Percentiles rank a stretch among this genome's conserved stretches.
These are phyloP conservation scores for Marmota flaviventris DNA, from an alignment of 2,113 vertebrate species.

Conservation along the genomic window DNA sequence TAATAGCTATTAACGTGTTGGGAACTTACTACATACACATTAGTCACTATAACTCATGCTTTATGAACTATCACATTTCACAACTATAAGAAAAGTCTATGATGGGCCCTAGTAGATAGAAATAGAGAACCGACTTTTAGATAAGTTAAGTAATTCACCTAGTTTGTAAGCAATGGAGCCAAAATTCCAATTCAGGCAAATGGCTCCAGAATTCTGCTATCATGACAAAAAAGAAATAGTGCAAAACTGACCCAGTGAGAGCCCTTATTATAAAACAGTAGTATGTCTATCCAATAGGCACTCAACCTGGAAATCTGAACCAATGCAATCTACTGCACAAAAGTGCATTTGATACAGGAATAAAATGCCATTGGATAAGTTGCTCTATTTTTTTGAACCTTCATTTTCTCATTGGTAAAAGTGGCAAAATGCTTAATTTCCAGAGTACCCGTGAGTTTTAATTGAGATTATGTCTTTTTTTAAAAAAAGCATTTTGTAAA, in stretches of 20 bases:
- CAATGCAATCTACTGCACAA: background rate
- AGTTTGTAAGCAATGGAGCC: background rate
- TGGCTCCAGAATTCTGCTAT: background rate
- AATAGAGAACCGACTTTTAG: conserved; percentile 14
- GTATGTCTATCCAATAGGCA: background rate
- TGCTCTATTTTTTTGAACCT: background rate
- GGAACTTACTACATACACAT: background rate
- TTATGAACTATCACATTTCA: background rate
- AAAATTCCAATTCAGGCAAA: conserved; percentile 26
- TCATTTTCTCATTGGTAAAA: background rate
- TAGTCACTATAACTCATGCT: background rate
- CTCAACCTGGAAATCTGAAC: background rate
- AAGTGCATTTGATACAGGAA: background rate
- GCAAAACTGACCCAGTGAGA: background rate
- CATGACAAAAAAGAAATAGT: background rate
- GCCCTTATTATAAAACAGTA: background rate
- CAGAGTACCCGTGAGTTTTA: background rate
- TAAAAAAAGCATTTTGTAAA: conserved; percentile 47
- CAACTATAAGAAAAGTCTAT: background rate
- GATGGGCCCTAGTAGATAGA: background rate
- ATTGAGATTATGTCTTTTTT: background rate
- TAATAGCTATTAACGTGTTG: background rate
- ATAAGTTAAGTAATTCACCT: conserved; percentile 25
- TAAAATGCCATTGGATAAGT: background rate
- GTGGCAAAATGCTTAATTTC: background rate